Conservation (phyloP, 2,113 vertebrate genomes). For the Ellobius talpinus region DNA sequence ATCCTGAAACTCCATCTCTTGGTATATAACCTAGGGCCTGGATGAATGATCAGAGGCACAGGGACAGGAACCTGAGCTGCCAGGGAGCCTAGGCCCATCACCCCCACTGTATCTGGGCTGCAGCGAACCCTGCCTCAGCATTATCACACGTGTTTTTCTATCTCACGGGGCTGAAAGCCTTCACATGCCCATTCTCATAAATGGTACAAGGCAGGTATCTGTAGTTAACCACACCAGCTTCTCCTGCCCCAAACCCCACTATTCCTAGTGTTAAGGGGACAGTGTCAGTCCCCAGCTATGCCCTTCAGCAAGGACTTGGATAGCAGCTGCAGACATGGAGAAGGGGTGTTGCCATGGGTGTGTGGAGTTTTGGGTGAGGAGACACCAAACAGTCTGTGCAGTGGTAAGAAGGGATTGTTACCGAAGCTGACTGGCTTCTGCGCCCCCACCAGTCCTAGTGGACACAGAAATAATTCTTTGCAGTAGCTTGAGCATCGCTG, state of each 20-base stretch:
- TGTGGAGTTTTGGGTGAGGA: neutral
- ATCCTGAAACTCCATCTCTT: neutral
- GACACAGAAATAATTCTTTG: neutral
- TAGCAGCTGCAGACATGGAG: neutral
- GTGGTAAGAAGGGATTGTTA: neutral
- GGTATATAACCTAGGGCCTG: neutral
- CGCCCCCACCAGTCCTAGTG: rapidly evolving
- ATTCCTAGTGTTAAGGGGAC: neutral
- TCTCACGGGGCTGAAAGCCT: neutral
- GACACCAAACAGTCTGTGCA: neutral
- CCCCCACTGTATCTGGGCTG: too few relatives aligned
- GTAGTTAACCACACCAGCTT: neutral
- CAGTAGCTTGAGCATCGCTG: rapidly evolving
- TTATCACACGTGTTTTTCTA: too few relatives aligned
- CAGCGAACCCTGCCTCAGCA: neutral
- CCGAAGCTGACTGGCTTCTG: neutral
- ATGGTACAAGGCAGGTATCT: neutral
- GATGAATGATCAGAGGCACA: neutral
- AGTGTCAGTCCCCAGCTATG: rapidly evolving
- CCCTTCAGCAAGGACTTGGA: neutral
- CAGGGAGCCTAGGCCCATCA: neutral
- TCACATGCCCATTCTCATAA: neutral
- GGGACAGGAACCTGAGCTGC: neutral
- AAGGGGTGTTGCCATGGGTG: neutral
- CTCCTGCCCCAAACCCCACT: neutral